A percentile compares a stretch with the other conserved stretches of the same genome.
phyloP scores from a whole-genome alignment of 2,888 invertebrate genomes.

The Suillia variegata region DNA sequence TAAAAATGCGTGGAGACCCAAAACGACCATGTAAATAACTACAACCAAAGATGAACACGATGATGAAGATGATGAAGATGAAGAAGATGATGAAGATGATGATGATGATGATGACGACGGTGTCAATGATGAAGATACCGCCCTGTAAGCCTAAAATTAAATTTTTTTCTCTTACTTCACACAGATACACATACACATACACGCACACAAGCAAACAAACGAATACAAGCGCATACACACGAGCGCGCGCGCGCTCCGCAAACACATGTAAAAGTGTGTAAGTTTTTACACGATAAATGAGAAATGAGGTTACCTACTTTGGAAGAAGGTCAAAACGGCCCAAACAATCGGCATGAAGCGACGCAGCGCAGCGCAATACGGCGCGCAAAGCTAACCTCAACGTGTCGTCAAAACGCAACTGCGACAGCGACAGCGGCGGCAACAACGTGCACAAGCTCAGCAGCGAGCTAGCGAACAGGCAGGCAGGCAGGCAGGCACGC shows the following conservation, averaged over 20 bases:
- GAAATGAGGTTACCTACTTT: constrained; percentile 60
- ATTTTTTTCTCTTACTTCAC: not conserved
- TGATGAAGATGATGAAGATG: not conserved
- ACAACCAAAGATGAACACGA: too few species aligned
- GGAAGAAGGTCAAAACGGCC: constrained; percentile 58
- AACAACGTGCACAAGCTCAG: constrained; percentile 29
- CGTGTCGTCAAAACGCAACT: constrained; percentile 7
- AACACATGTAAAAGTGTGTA: constrained; percentile 29
- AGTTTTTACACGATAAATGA: constrained; percentile 56
- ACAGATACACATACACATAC: not conserved
- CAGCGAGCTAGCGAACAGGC: constrained; percentile 11
- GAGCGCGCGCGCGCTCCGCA: not conserved
- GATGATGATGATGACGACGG: not conserved
- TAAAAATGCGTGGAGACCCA: too few species aligned
- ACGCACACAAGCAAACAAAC: constrained; percentile 11
- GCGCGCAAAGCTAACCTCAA: constrained; percentile 15
- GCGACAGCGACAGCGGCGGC: not conserved
- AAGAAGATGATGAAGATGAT: not conserved
- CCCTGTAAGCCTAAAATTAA: not conserved
- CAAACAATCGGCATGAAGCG: constrained; percentile 42
- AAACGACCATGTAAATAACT: too few species aligned
- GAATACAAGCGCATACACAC: not conserved
- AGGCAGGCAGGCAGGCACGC: too few species aligned
- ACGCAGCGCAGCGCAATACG: constrained; percentile 31
- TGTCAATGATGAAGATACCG: not conserved